A percentile compares a stretch with the other conserved stretches of the same genome.
Conservation (phyloP, 2,797 vertebrate species). For the Synaphobranchus kaupii region DNA sequence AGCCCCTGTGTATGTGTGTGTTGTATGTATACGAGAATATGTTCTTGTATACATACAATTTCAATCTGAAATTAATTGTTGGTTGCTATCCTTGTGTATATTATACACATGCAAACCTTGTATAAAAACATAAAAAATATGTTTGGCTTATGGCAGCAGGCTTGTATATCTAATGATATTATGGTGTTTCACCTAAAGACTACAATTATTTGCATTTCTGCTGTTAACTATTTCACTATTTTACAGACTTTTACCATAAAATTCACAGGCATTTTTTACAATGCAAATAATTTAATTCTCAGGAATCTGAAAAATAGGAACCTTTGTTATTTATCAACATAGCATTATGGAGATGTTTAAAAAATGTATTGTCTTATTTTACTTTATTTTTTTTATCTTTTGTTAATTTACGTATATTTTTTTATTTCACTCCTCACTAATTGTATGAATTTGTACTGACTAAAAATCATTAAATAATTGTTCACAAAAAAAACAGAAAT, state of each 20-base stretch:
- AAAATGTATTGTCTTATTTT: background rate
- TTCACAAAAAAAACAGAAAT: background rate
- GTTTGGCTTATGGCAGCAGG: too few species aligned
- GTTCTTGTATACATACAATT: background rate
- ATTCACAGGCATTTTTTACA: too few species aligned
- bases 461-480: background rate
- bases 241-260: too few species aligned
- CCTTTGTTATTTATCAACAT: background rate
- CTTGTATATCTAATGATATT: too few species aligned
- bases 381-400: background rate
- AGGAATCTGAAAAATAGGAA: background rate
- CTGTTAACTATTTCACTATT: too few species aligned
- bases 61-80: background rate
- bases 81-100: background rate
- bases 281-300: background rate
- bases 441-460: background rate
- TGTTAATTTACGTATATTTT: background rate
- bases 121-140: too few species aligned
- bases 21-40: too few species aligned
- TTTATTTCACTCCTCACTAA: background rate
- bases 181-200: too few species aligned
- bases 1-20: slow-evolving; percentile 3
- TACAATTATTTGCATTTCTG: too few species aligned
- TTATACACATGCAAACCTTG: background rate
- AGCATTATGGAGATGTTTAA: background rate